Evolutionary conservation across 2,888 invertebrate species (phyloP).

Genomic region (Napeogenes sylphis): DNA sequence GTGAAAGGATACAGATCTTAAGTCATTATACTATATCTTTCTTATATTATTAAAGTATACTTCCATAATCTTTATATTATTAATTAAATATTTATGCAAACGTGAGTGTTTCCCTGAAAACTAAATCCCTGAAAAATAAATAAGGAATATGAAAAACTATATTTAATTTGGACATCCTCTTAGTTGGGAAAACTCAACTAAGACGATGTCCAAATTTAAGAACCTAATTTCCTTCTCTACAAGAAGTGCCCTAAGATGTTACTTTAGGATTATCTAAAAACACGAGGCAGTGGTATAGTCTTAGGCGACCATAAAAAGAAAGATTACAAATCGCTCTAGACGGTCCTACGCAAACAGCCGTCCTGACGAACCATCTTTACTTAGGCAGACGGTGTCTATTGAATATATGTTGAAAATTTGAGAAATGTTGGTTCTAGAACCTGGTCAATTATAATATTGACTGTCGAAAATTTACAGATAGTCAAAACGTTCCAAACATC

Average conservation of each 20-base stretch:
- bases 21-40: too few species aligned
- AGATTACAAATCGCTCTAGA: constrained; percentile 28
- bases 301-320: constrained; percentile 27
- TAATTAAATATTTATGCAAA: background rate
- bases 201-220: constrained; percentile 4
- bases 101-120: too few species aligned
- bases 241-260: constrained; percentile 18
- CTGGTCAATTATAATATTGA: background rate
- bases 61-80: background rate
- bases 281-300: constrained; percentile 12
- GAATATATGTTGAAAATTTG: constrained; percentile 23
- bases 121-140: background rate
- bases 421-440: background rate
- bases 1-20: too few species aligned
- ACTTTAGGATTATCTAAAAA: constrained; percentile 21
- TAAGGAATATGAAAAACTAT: background rate
- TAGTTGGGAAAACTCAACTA: background rate
- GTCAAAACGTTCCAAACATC: background rate
- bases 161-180: background rate
- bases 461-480: background rate
- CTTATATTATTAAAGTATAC: background rate
- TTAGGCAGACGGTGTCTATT: constrained; percentile 21
- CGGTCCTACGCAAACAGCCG: constrained; percentile 31
- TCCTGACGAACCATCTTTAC: constrained; percentile 30
- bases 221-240: constrained; percentile 8